Percentiles rank a stretch among this genome's conserved stretches.
phyloP scores from a whole-genome alignment of 2,797 vertebrate species.

The Selene dorsalis region DNA sequence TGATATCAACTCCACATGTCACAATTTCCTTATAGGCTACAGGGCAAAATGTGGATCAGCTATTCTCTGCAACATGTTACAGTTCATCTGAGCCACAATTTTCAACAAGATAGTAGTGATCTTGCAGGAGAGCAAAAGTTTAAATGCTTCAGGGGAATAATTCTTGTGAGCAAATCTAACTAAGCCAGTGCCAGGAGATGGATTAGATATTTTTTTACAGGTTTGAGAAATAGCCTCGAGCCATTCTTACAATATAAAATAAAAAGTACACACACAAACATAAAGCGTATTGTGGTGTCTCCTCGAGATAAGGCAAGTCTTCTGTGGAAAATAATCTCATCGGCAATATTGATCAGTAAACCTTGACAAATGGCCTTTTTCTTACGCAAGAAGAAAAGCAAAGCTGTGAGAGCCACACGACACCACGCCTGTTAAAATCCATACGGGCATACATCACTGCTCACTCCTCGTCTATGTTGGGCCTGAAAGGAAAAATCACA shows the following conservation, averaged over 20 bases:
- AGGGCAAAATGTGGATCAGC: background rate
- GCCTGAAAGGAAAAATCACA: constrained; percentile 24
- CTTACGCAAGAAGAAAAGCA: constrained; percentile 17
- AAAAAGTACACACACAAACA: background rate
- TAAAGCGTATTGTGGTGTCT: background rate
- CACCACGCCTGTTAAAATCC: constrained; percentile 1
- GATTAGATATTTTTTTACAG: constrained; percentile 31
- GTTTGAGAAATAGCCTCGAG: constrained; percentile 1
- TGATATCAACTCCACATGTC: background rate
- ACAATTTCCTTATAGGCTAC: background rate
- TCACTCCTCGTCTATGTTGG: constrained; percentile 28
- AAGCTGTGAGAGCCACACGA: background rate
- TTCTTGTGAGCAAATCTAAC: constrained; percentile 8
- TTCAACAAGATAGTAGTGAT: background rate
- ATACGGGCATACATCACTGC: constrained; percentile 21
- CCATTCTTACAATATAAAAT: constrained; percentile 1
- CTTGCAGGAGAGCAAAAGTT: background rate
- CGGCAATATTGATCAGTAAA: constrained; percentile 2
- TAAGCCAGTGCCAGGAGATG: background rate
- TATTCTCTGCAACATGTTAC: background rate
- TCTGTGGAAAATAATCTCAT: background rate
- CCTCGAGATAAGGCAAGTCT: background rate
- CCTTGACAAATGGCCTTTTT: too few species aligned
- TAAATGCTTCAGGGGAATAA: background rate
- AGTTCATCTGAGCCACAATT: background rate